Base-by-base conservation (phyloP, 2,113 vertebrate species). In the Mesoclemmys tuberculata region DNA sequence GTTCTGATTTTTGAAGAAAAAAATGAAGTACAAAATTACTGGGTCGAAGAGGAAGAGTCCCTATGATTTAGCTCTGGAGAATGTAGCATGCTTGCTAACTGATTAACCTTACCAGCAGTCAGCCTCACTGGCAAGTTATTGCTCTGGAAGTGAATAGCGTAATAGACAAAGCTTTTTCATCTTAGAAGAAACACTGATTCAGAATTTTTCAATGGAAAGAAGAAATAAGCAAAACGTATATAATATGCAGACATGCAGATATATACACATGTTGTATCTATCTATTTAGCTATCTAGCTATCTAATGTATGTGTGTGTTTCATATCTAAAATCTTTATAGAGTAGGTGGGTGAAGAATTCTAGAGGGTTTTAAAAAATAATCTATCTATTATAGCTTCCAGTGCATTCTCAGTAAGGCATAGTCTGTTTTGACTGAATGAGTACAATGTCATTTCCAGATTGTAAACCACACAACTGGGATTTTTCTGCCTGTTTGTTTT, bases 391-490 rank as follows among this genome's bases (percentile, higher is more conserved):
- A 21, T 85, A 92, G 44, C 44, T 85, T 41, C 89, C 91, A 85
- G 49, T 51, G 80, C 77, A 61, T 6, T 1, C 75, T 78, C 19
- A 3, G 16, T 31, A 44, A 94, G 85, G 79, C 88, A 91, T 85
- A 80, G 87, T 96, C 35, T 77, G 81, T 96, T 98, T 96, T 84
- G 21, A 35, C 79, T 90, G 41, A 6, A 9, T 93, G 94, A 93
- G 96, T 35, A 64, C 22, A 2, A 38, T 92, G 96, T 55, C 54
- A 75, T 94, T 93, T 96, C 95, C 38, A 87, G 93, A 92, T 90
- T 89, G 83, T 61, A 96, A 87, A 90, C 88, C 93, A 87, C 77
- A 93, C 85, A 94, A 52, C 81, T 87, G 64, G 58, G 80, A 82
- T 90, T 95, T 93, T 48, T 52, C 16, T 22, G 1, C 1, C 7